Percentiles rank a stretch among this genome's conserved stretches.
Conservation (phyloP, 1,140 invertebrate genomes). For the Zelostemma sp. region DNA sequence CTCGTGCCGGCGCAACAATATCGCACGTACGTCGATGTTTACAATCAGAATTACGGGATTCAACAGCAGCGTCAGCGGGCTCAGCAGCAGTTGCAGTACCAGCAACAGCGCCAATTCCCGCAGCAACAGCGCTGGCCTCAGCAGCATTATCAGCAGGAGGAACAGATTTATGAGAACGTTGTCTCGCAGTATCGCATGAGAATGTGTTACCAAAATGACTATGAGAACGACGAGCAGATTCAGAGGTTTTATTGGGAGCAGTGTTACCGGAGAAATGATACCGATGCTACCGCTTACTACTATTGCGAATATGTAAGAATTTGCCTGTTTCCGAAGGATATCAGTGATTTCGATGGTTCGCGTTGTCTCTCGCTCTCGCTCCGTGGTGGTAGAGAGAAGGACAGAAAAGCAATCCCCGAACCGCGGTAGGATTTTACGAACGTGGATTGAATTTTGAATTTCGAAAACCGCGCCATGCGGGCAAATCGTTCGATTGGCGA, state of each 20-base stretch:
- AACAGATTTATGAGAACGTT: slow-evolving; percentile 68
- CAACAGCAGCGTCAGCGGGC: slow-evolving; percentile 27
- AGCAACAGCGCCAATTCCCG: slow-evolving; percentile 27
- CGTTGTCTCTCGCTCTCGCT: too few relatives aligned
- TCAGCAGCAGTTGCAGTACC: slow-evolving; percentile 20
- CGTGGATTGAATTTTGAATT: too few relatives aligned
- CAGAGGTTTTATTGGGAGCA: slow-evolving; percentile 69
- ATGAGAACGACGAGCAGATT: slow-evolving; percentile 69
- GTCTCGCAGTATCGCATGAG: slow-evolving; percentile 67
- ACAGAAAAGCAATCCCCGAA: too few relatives aligned
- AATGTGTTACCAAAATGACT: slow-evolving; percentile 69
- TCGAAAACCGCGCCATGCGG: too few relatives aligned
- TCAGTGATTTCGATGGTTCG: too few relatives aligned
- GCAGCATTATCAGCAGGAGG: slow-evolving; percentile 49
- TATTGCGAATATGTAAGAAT: slow-evolving; percentile 69
- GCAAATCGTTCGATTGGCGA: too few relatives aligned
- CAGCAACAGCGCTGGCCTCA: slow-evolving; percentile 32
- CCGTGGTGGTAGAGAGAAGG: too few relatives aligned
- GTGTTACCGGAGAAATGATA: slow-evolving; percentile 63
- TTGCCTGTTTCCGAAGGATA: not conserved
- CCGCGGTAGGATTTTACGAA: too few relatives aligned
- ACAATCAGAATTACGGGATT: slow-evolving; percentile 43
- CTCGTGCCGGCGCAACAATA: slow-evolving; percentile 69
- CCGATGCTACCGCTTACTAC: slow-evolving; percentile 66
- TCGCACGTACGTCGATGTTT: slow-evolving; percentile 62